These are phyloP conservation scores for Drosophila biarmipes DNA, from an alignment of 1,140 invertebrate species.

Conservation along the genomic window DNA sequence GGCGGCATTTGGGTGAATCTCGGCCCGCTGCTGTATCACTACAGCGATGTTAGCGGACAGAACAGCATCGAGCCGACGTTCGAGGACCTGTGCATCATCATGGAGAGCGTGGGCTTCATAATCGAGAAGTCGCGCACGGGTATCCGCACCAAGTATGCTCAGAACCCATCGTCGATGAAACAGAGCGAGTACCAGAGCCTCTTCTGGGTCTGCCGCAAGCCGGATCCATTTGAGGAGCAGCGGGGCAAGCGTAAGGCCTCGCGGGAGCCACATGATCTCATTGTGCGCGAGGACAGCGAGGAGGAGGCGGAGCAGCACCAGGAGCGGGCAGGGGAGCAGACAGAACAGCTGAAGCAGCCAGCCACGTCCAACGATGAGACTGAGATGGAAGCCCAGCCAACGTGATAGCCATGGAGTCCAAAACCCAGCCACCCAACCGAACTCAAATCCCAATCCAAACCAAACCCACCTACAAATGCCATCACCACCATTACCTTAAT, in stretches of 20 bases:
- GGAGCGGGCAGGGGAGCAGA: background rate
- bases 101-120: constrained; percentile 93
- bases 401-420: constrained; percentile 31
- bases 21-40: constrained; percentile 98
- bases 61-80: constrained; percentile 97
- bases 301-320: constrained; percentile 13
- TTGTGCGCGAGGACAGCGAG: constrained; percentile 46
- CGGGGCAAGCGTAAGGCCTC: constrained; percentile 23
- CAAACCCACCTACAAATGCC: constrained; percentile 35
- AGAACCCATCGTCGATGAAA: constrained; percentile 96
- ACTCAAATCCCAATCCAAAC: constrained; percentile 4
- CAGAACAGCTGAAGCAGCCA: background rate
- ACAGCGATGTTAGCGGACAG: constrained; percentile 94
- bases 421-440: constrained; percentile 1
- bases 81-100: constrained; percentile 92
- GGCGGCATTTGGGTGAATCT: constrained; percentile 95
- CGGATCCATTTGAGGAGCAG: constrained; percentile 37
- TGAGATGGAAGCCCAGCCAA: constrained; percentile 21
- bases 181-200: constrained; percentile 83
- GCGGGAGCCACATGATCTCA: constrained; percentile 61
- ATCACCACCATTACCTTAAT: constrained; percentile 10
- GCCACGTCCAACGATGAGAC: constrained; percentile 16
- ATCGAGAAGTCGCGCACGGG: constrained; percentile 91
- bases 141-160: constrained; percentile 94
- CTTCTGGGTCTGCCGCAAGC: constrained; percentile 81